Evolutionary conservation across 2,797 vertebrate genomes (phyloP), one percentile per base, ranked within the genome.

Genomic region (Poeciliopsis turneri): DNA sequence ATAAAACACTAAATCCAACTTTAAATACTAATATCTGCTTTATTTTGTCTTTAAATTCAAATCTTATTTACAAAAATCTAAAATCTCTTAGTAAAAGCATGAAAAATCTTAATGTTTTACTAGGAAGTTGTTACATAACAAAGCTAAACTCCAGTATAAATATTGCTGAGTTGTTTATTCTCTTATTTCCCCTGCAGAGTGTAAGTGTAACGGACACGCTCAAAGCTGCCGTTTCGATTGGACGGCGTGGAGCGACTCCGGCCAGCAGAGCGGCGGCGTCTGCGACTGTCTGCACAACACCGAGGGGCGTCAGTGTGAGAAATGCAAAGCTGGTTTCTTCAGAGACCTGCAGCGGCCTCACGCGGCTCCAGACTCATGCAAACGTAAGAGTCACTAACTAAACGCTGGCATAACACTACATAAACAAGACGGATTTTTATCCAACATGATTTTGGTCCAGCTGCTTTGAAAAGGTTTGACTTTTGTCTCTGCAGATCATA

Each of bases 211-310:
- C 0, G 97, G 96, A 1, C 98, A 99, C 0, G 97, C 98, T 0
- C 95, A 97, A 73, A 94, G 95, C 85, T 99, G 98, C 90, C 97
- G 90, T 53, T 99, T 99, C 46, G 97, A 99, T 82, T 89, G 95
- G 92, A 90, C 79, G 4, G 87, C 87, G 0, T 99, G 98, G 98
- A 93, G 96, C 18, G 96, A 94, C 11, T 98, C 98, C 0, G 97
- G 97, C 78, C 98, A 97, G 77, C 96, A 89, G 28, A 97, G 96
- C 0, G 98, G 98, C 0, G 98, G 98, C 0, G 82, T 97, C 81
- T 99, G 98, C 2, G 94, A 96, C 90, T 99, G 98, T 75, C 95
- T 97, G 85, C 97, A 99, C 95, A 97, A 98, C 93, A 99, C 98
- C 0, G 96, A 97, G 53, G 98, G 98, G 0, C 96, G 90, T 4